Base-by-base conservation (phyloP, 2,888 invertebrate genomes). In the Automeris io region DNA sequence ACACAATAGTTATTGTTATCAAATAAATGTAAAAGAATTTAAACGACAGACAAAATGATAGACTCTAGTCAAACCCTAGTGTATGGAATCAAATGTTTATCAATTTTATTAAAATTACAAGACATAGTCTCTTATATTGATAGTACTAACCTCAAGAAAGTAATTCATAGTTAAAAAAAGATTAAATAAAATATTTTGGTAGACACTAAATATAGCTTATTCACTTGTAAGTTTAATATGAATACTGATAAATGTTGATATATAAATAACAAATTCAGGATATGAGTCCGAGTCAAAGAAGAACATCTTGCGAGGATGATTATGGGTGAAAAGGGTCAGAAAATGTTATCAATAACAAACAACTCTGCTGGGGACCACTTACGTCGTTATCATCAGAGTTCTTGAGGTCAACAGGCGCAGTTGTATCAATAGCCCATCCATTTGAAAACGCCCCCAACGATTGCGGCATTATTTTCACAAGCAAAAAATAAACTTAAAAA, bases 311-410 rank as follows among this genome's bases (percentile, higher is more conserved):
- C 29, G 26, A 29, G 34, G 34, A 34, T 34, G 26, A 34, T 7
- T 25, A 25, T 16, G n/a, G 8, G 16, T 16, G 16, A 16, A 2
- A 16, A 16, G 16, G 29, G 29, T 16, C 29, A 29, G 71, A 68
- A 64, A 69, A 47, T 47, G 46, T 70, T 78, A 80, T 71, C 71
- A 43, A 41, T 37, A 42, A 52, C 47, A 81, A 85, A 83, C 79
- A 82, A 78, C 67, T 70, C 57, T 54, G 74, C 81, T 75, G 85
- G 85, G 83, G 85, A 67, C 68, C 70, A 71, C 83, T 83, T 81
- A 85, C 85, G 52, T 79, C 75, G 58, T 70, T 82, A 81, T 85
- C 82, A 36, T 49, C 55, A 38, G 71, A 53, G 58, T 54, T 67
- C 60, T 65, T 63, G 56, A 70, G 81, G 80, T 85, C 85, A 75